Evolutionary conservation across 2,888 invertebrate genomes (phyloP).

Genomic region (Amaurobius ferox): DNA sequence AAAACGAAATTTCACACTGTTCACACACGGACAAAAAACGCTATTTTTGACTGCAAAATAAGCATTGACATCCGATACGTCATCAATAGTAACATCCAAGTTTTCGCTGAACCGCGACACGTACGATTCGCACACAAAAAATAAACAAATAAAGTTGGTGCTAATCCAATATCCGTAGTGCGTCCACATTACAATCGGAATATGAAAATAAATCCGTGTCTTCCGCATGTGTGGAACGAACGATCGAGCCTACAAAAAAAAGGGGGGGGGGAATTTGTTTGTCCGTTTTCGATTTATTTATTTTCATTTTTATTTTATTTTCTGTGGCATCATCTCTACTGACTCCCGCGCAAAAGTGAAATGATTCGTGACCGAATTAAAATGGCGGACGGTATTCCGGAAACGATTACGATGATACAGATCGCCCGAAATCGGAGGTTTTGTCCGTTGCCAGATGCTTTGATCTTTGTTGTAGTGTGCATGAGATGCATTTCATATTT

Average conservation of each 20-base stretch:
- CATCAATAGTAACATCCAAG: not conserved
- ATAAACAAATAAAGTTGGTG: not conserved
- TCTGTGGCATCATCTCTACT: not conserved
- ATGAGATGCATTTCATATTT: not conserved
- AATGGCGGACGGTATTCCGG: conserved; percentile 17
- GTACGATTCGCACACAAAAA: not conserved
- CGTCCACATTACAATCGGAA: not conserved
- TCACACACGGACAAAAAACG: not conserved
- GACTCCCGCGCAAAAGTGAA: not conserved
- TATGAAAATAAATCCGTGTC: not conserved
- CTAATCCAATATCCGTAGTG: not conserved
- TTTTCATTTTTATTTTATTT: too few relatives aligned
- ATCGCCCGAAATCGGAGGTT: conserved; percentile 43
- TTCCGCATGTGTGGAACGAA: not conserved
- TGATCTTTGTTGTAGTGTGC: not conserved
- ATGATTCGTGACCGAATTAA: conserved; percentile 8
- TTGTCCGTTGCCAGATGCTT: conserved; percentile 14
- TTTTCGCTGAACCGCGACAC: not conserved
- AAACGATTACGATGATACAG: conserved; percentile 54
- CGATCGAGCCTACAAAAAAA: too few relatives aligned
- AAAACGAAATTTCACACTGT: not conserved
- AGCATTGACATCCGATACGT: not conserved
- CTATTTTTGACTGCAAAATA: not conserved
- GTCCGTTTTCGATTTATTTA: not conserved
- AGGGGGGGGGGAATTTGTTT: too few relatives aligned